These are phyloP conservation scores for Ormyrus nitidulus DNA, from an alignment of 2,888 invertebrate genomes.

Conservation along the genomic window DNA sequence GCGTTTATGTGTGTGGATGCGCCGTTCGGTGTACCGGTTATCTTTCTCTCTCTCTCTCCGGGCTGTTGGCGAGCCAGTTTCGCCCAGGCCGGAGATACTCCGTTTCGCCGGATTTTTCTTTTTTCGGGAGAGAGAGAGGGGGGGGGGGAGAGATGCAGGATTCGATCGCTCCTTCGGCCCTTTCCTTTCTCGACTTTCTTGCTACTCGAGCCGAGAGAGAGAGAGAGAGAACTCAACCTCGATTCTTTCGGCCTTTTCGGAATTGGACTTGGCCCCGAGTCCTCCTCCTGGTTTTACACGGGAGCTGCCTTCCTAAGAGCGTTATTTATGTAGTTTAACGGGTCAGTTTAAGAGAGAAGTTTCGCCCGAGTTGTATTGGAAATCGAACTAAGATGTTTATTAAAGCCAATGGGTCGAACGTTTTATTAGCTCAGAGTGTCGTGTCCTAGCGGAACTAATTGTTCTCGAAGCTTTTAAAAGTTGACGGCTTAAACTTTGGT, in stretches of 20 bases:
- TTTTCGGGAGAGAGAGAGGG: constrained; percentile 9
- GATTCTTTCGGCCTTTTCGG: constrained; percentile 24
- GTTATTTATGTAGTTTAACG: constrained; percentile 1
- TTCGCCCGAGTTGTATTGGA: too few species aligned
- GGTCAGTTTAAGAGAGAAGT: neutral
- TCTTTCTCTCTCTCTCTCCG: constrained; percentile 4
- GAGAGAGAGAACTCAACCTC: constrained; percentile 25
- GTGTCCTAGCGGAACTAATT: too few species aligned
- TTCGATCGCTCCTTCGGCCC: constrained; percentile 22
- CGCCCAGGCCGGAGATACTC: constrained; percentile 54
- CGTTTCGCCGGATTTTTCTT: constrained; percentile 30
- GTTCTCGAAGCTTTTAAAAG: too few species aligned
- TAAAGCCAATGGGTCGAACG: too few species aligned
- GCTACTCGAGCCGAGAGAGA: neutral
- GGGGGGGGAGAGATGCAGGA: constrained; percentile 10
- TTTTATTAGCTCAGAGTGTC: too few species aligned
- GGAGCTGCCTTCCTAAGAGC: neutral
- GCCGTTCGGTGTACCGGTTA: neutral
- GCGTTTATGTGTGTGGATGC: constrained; percentile 60
- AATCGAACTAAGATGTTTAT: too few species aligned
- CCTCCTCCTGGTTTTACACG: neutral
- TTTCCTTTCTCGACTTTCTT: constrained; percentile 49
- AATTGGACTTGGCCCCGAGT: constrained; percentile 32
- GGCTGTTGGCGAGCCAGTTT: constrained; percentile 56
- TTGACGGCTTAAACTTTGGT: too few species aligned